Conservation (phyloP, 2,797 vertebrate genomes). For the Phrynocephalus forsythii region DNA sequence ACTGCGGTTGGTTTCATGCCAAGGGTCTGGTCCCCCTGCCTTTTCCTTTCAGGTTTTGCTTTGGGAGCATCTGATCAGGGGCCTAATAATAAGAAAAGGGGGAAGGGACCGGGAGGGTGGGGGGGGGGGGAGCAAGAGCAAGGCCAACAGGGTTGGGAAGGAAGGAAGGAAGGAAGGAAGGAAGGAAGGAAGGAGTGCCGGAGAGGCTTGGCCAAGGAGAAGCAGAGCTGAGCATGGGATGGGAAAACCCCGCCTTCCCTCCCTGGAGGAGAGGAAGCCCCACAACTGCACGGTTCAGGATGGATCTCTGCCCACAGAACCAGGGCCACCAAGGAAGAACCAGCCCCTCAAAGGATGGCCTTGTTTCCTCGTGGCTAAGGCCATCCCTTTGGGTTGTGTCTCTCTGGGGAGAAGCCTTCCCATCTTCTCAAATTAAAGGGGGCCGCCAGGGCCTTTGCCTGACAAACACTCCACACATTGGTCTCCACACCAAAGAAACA, state of each 20-base stretch:
- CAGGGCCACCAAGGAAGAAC: no score
- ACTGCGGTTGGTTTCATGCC: constrained; percentile 65
- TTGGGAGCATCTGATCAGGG: constrained; percentile 63
- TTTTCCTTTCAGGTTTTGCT: constrained; percentile 55
- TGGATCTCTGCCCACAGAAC: neutral
- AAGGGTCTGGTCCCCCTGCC: constrained; percentile 41
- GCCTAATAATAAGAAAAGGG: constrained; percentile 29
- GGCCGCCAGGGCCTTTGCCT: neutral
- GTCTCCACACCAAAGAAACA: neutral
- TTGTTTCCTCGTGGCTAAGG: no score
- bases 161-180: rapidly evolving
- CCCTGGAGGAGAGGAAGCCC: no score
- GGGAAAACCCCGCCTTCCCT: rapidly evolving
- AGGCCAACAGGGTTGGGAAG: rapidly evolving
- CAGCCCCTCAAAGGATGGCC: neutral
- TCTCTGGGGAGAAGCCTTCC: neutral
- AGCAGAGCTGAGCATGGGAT: no score
- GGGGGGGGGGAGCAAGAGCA: no score
- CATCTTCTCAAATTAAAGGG: rapidly evolving
- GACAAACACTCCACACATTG: rapidly evolving
- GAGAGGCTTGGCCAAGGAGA: rapidly evolving
- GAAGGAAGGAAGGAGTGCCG: rapidly evolving
- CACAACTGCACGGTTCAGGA: neutral
- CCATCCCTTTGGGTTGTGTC: no score
- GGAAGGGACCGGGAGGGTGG: neutral